Percentiles rank a stretch among this genome's conserved stretches.
phyloP scores from a whole-genome alignment of 2,113 vertebrate species.

The Balaeniceps rex region DNA sequence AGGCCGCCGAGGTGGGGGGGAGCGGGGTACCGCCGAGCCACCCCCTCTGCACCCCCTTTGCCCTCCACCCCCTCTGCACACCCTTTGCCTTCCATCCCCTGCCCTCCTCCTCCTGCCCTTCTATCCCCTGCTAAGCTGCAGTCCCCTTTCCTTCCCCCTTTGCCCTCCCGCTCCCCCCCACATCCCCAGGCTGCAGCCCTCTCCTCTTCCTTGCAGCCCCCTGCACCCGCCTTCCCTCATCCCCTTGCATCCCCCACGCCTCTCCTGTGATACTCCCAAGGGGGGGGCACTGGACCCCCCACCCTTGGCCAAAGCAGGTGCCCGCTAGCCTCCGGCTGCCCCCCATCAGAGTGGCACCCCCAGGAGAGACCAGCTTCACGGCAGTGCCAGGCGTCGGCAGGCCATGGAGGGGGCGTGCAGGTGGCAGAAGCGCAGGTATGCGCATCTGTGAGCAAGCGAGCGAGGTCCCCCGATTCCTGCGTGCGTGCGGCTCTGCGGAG shows the following conservation, averaged over 20 bases:
- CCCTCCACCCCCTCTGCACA: not conserved
- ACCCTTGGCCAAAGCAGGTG: not conserved
- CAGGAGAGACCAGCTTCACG: too few species aligned
- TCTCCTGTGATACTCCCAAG: not conserved
- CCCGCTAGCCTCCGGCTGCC: accelerated
- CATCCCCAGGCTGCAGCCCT: not conserved
- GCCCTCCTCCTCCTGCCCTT: not conserved
- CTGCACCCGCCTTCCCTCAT: not conserved
- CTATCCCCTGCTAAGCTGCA: not conserved
- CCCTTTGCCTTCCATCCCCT: not conserved
- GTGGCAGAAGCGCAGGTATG: not conserved
- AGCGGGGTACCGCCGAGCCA: not conserved
- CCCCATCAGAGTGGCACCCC: not conserved
- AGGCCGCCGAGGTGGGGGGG: not conserved
- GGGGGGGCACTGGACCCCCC: not conserved
- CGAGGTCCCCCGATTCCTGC: not conserved
- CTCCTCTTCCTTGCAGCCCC: not conserved
- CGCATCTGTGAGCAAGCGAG: not conserved
- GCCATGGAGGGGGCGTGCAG: not conserved
- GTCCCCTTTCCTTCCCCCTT: not conserved
- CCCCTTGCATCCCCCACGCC: not conserved
- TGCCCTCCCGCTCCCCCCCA: not conserved
- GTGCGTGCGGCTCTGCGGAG: not conserved
- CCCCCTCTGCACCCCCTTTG: not conserved
- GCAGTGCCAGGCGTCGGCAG: not conserved